Base-by-base conservation (phyloP, 37 sponge, comb jelly and placozoan genomes). In the Bolinopsis microptera region DNA sequence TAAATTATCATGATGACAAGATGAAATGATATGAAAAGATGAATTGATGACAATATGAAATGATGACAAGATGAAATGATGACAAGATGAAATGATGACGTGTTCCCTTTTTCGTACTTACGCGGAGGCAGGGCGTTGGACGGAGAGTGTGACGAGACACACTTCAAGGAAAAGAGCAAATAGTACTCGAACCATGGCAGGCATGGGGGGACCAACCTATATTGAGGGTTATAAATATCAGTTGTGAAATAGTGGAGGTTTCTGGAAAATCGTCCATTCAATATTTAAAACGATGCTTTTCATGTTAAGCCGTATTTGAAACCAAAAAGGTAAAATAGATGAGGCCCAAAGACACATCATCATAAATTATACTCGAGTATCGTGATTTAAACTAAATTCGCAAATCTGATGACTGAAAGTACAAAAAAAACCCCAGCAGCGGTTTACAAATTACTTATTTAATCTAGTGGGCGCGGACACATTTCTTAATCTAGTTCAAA, bases 171-270 rank as follows among this genome's bases (percentile, higher is more conserved):
- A 5, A 18, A 48, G 80, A 77, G 80, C 80, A 32, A 77, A 77
- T 77, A 32, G 80, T 77, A 32, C 80, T 77, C 80, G 34, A 5
- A 32, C 80, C 80, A 77, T 77, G 80, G 3, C 18, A 77, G 35
- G 21, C 80, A 77, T 77, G 36, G 36, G 34, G 80, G 80, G 37
- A 48, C 61, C 61, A 48, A 48, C 61, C 61, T 18, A 48, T 48
- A 13, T 48, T 48, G 13, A 18, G 9, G 61, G 61, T 48, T 48
- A 48, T 48, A 18, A 48, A 13, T 48, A 18, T 48, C 9, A 48
- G 61, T 48, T 13, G 13, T 48, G 61, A 48, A 18, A 48, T 48
- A 48, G 9, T 48, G 61, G 13, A n/a, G n/a, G n/a, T n/a, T 48
- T 48, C 61, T 48, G 61, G 61, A 48, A 13, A 48, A 48, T 48